phyloP scores from a whole-genome alignment of 2,888 invertebrate species.

The Lypha dubia region DNA sequence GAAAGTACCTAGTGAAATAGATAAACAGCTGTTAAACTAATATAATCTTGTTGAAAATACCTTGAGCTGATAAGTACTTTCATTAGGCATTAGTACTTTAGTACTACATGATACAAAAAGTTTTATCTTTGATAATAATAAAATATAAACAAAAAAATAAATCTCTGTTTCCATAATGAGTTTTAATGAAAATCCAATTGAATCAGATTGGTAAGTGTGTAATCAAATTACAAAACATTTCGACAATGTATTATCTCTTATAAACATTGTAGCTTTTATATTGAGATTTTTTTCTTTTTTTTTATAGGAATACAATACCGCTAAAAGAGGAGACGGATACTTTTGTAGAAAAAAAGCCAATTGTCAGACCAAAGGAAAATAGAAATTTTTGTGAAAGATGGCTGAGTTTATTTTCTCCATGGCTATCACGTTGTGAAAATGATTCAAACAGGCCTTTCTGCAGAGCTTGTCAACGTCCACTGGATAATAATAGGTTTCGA shows the following conservation, averaged over 20 bases:
- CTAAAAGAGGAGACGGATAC: conserved; percentile 72
- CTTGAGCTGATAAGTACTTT: conserved; percentile 64
- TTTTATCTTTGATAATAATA: neutral
- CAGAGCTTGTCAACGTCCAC: conserved; percentile 78
- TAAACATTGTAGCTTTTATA: neutral
- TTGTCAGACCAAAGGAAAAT: conserved; percentile 75
- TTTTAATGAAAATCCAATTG: conserved; percentile 79
- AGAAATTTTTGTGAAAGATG: conserved; percentile 81
- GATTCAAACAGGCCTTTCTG: conserved; percentile 80
- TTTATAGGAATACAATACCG: conserved; percentile 77
- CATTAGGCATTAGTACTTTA: conserved; percentile 49
- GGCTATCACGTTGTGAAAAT: conserved; percentile 77
- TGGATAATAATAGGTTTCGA: conserved; percentile 81
- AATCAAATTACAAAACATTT: neutral
- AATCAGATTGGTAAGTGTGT: conserved; percentile 79
- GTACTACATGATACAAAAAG: conserved; percentile 28
- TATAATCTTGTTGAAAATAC: too few species aligned
- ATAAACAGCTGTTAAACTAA: conserved; percentile 18
- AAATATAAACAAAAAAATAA: conserved; percentile 19
- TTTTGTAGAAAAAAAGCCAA: conserved; percentile 61
- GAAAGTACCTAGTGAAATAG: too few species aligned
- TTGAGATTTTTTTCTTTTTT: neutral
- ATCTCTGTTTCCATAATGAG: conserved; percentile 74
- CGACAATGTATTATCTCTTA: neutral
- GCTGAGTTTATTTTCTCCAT: conserved; percentile 80